Evolutionary conservation across 2,113 vertebrate genomes (phyloP).

Genomic region (Gallinago media): DNA sequence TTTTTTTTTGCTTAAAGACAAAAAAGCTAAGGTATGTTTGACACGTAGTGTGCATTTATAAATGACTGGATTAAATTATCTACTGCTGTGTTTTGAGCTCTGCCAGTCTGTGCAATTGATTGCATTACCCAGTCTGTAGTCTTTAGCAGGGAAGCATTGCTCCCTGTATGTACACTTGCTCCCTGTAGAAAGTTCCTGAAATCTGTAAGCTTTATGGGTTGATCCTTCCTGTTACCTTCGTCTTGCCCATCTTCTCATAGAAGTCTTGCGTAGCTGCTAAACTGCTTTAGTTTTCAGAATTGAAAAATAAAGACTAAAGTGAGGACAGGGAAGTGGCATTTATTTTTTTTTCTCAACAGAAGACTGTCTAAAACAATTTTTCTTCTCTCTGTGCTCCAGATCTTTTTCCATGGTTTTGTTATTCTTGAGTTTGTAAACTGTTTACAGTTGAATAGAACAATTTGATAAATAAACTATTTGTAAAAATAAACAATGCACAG

Average conservation of each 20-base stretch:
- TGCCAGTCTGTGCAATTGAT: background rate
- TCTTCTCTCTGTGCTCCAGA: background rate
- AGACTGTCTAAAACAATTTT: background rate
- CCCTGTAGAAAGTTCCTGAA: background rate
- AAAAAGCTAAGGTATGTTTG: background rate
- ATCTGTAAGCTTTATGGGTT: background rate
- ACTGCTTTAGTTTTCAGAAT: background rate
- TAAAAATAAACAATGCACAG: background rate
- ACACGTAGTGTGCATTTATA: background rate
- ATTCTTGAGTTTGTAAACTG: background rate
- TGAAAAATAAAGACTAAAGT: background rate
- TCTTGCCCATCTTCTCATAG: background rate
- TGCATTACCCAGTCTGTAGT: background rate
- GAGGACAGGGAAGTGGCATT: background rate
- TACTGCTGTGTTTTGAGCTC: background rate
- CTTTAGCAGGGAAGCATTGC: background rate
- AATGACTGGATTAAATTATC: background rate
- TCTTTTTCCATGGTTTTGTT: background rate
- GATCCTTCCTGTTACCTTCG: background rate
- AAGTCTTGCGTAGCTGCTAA: background rate
- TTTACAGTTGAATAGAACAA: background rate
- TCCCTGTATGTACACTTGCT: accelerated
- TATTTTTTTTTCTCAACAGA: background rate
- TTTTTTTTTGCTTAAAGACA: background rate
- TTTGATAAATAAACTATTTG: background rate